phyloP scores from a whole-genome alignment of 2,113 vertebrate genomes.

The Ictalurus punctatus region DNA sequence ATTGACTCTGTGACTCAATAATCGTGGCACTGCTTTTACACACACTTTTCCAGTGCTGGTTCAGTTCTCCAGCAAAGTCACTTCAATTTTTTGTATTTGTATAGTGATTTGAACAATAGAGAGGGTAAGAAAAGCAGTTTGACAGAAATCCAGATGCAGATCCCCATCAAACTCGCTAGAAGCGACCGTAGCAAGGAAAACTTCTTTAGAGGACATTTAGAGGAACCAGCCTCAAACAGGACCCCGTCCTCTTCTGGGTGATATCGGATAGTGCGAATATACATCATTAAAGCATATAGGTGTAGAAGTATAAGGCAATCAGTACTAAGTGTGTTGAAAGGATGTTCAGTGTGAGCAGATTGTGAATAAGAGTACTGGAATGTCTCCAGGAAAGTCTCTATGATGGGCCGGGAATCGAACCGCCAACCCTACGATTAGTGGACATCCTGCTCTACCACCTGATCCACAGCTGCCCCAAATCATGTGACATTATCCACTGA shows the following conservation, averaged over 20 bases:
- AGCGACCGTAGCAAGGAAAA: no score
- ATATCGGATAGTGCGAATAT: not conserved
- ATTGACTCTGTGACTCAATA: not conserved
- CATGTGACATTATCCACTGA: not conserved
- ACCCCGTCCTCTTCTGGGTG: no score
- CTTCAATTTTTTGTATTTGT: not conserved
- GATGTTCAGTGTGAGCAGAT: not conserved
- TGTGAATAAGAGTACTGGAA: not conserved
- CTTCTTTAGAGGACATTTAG: no score
- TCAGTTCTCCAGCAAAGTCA: not conserved
- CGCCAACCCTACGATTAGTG: no score
- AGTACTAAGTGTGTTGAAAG: not conserved
- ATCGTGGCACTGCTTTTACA: not conserved
- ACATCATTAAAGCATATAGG: not conserved
- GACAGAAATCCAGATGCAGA: no score
- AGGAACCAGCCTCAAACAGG: no score
- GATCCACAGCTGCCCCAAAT: no score
- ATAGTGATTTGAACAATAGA: not conserved
- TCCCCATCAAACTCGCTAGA: no score
- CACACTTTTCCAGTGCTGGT: not conserved
- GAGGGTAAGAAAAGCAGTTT: not conserved
- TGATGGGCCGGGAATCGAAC: no score
- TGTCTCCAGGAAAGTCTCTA: not conserved
- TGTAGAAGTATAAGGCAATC: not conserved
- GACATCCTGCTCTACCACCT: no score